Evolutionary conservation across 2,113 vertebrate species (phyloP).

Genomic region (Bujurquina vittata): DNA sequence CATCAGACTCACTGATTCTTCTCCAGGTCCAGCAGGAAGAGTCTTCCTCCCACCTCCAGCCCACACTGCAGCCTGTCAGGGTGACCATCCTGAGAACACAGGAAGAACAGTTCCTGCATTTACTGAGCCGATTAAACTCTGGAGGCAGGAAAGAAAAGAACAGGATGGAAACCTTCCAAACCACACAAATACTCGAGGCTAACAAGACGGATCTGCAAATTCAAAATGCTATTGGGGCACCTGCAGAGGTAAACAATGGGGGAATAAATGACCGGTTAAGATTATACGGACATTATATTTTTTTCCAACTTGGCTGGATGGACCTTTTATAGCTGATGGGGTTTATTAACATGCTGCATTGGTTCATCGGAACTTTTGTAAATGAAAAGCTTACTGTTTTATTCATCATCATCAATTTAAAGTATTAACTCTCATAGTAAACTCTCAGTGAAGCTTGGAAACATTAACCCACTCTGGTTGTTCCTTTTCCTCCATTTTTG

Average conservation of each 20-base stretch:
- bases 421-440: neutral
- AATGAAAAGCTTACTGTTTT: neutral
- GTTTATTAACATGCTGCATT: no score
- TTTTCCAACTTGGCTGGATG: no score
- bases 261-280: neutral
- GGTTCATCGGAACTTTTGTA: neutral
- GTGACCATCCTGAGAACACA: slow-evolving; percentile 73
- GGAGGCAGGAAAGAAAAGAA: neutral
- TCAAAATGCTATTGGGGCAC: neutral
- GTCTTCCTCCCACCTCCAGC: slow-evolving; percentile 80
- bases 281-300: no score
- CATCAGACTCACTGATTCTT: slow-evolving; percentile 85
- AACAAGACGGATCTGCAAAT: neutral
- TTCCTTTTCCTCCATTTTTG: neutral
- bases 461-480: neutral
- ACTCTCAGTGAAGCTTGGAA: neutral
- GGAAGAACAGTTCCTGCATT: neutral
- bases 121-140: neutral
- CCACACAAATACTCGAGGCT: neutral
- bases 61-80: slow-evolving; percentile 76
- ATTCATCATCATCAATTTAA: neutral
- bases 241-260: neutral
- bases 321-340: no score
- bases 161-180: neutral
- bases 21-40: slow-evolving; percentile 84